Evolutionary conservation across 1,140 invertebrate genomes (phyloP), one percentile per base, ranked within the genome.

Genomic region (Leptinotarsa lineolata): DNA sequence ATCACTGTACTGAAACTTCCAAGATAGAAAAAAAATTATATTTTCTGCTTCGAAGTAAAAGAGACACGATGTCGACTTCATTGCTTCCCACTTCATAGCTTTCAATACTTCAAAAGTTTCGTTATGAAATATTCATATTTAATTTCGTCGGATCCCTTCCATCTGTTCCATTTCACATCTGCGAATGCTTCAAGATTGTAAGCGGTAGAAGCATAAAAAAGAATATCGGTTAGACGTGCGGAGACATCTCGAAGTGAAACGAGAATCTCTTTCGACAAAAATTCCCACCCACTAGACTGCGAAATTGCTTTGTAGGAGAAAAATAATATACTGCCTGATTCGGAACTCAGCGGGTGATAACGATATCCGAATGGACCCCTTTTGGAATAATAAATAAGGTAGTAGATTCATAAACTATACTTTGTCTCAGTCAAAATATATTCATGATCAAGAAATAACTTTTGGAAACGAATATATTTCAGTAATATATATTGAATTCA

Each of bases 71-170:
- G 48, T 54, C 48, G 48, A 54, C 48, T 54, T 54, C 48, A 54
- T 54, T 18, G 48, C 48, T 54, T 18, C n/a, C 48, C 48, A 54
- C 48, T 54, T 54, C n/a, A 54, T 54, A 54, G 48, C 48, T 54
- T 54, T 54, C 48, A 54, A 54, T 54, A n/a, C 48, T 54, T 54
- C 48, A 54, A 18, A 54, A 54, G 48, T 54, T 54, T 54, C 48
- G 48, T 54, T 54, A 54, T 54, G 48, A 54, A 54, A 54, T 54
- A 54, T 54, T 54, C 48, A 54, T 54, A 54, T 54, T 54, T 54
- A 54, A 54, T 54, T 54, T 54, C 48, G 48, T 54, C 48, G 48
- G 48, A 54, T 54, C 48, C 48, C 48, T 54, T 54, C 48, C 48
- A 54, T 54, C 48, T 54, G 48, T 54, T 54, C 16, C 48, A 54